Evolutionary conservation across 2,113 vertebrate species (phyloP), one percentile per base, ranked within the genome.

Genomic region (Sylvietta virens): DNA sequence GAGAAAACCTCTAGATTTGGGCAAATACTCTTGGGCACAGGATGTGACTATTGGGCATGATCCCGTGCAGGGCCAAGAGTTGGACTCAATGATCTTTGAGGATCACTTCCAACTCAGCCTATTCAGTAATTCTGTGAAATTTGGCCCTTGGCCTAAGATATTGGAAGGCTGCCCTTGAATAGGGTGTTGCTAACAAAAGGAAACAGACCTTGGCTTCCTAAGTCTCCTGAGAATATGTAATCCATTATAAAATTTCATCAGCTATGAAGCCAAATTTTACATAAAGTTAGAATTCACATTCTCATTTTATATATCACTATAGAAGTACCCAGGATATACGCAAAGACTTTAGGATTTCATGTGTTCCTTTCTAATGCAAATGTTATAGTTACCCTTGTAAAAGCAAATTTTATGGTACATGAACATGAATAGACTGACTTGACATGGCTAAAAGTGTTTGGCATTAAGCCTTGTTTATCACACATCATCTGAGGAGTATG

Each of bases 301-400:
- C n/a, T 57, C 3, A 15, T 84, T 77, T 84, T 45, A 84, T 58
- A 11, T 57, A 37, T 23, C 28, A 23, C 28, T 45, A 4, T 17
- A 45, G 56, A 78, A 50, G 24, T 64, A 70, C 12, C 45, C 33
- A 42, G 39, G 35, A 50, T 56, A 39, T 27, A 60, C 19, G 21
- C 12, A 85, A 54, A 58, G 60, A 81, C n/a, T 81, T 87, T 50
- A 50, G 47, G 33, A 42, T 60, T 93, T 90, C 3, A 17, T 47
- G 44, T 64, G 17, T 40, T 95, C 58, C 26, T 90, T 93, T 92
- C 50, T 76, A 67, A 90, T 85, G 82, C n/a, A 92, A 96, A 82
- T 88, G 39, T 56, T 76, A 65, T 28, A 85, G 48, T 60, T 80
- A n/a, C 24, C 24, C 37, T 82, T 69, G 30, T 69, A 82, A 87